Base-by-base conservation (phyloP, 2,113 vertebrate genomes). In the Podiceps cristatus region DNA sequence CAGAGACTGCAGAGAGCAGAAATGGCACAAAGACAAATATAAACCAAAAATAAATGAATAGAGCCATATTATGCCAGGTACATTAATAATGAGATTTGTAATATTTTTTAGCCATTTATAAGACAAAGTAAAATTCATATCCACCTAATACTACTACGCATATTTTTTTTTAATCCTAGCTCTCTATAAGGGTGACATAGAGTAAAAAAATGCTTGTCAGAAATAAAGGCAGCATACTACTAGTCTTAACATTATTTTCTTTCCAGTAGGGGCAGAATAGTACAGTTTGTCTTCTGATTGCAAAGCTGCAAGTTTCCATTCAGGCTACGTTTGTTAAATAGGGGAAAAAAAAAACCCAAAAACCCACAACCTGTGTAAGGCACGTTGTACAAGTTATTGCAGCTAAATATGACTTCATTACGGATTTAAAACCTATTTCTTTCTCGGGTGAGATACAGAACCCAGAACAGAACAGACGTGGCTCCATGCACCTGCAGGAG, bases 21-120 rank as follows among this genome's bases (percentile, higher is more conserved):
- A 92, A 95, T 52, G 24, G 24, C 68, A 86, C 33, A 78, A 85
- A 78, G n/a, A 45, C 47, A 90, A 91, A 96, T 49, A 71, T 33
- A 81, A 93, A 72, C 23, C 2, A 90, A 91, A 83, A 86, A 13
- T n/a, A 84, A 76, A 55, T 56, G 3, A 86, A 45, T 9, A 55
- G 12, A 71, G 20, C 1, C 14, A 10, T 8, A 3, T 47, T 53
- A 59, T 7, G 1, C 42, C 1, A 0, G 6, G 17, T 87, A 50
- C 11, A 33, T 4, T 72, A 40, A 37, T 52, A 63, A 69, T 29
- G 7, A 78, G 9, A 68, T 52, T 45, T 62, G 5, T 10, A 47
- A 50, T 50, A 17, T 7, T 50, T 85, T 64, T 33, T n/a, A 75
- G 13, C 15, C 18, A 20, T 52, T 28, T 58, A 17, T 22, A 76